Conservation (phyloP, 2,888 invertebrate genomes). For the Epinotia ramella region DNA sequence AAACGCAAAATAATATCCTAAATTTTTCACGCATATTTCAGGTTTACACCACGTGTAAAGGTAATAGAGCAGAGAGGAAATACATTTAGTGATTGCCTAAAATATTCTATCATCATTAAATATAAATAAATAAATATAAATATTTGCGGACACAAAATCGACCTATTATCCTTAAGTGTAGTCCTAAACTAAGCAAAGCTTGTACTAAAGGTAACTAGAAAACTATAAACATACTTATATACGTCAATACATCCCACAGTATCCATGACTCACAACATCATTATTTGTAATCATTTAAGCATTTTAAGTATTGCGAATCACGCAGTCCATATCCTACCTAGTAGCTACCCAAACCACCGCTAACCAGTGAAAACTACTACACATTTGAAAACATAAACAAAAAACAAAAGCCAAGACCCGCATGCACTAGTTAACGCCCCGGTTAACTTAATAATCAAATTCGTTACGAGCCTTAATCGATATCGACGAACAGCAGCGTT, state of each 20-base stretch:
- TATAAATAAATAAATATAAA: no score
- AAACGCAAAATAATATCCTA: not conserved
- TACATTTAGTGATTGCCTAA: not conserved
- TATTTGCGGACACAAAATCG: no score
- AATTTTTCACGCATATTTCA: not conserved
- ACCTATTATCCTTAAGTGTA: no score
- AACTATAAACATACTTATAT: no score
- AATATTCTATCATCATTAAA: not conserved
- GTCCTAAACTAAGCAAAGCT: no score
- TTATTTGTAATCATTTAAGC: not conserved
- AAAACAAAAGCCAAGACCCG: conserved; percentile 56
- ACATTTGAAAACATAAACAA: conserved; percentile 60
- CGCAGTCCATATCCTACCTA: not conserved
- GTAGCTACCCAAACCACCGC: conserved; percentile 44
- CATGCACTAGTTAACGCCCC: conserved; percentile 53
- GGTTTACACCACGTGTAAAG: not conserved
- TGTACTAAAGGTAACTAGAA: no score
- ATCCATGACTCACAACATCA: not conserved
- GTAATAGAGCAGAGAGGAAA: not conserved
- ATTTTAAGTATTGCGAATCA: not conserved
- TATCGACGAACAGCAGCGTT: conserved; percentile 56
- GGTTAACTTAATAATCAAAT: conserved; percentile 66
- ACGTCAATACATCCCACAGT: no score
- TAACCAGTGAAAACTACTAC: conserved; percentile 55
- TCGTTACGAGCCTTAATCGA: conserved; percentile 69